Conservation (phyloP, 64 coral and sea anemone species). For the Montipora capricornis region DNA sequence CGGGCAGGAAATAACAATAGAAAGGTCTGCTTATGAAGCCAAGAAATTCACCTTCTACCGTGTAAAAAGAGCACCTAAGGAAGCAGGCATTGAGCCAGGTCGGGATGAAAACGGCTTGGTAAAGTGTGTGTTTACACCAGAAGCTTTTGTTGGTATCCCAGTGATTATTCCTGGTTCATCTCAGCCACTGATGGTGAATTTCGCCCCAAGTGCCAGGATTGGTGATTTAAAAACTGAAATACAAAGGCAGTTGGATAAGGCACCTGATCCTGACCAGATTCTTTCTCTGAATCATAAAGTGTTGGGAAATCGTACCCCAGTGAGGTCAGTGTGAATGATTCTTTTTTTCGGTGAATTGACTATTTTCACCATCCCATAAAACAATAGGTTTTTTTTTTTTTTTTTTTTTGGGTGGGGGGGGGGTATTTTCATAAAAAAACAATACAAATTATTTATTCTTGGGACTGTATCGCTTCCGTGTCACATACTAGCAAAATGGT, state of each 20-base stretch:
- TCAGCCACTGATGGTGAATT: conserved; percentile 1
- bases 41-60: conserved; percentile 65
- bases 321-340: conserved; percentile 1
- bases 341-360: too few relatives aligned
- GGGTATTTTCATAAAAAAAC: too few relatives aligned
- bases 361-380: too few relatives aligned
- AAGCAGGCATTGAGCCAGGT: conserved; percentile 33
- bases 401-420: too few relatives aligned
- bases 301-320: background rate
- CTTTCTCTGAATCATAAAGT: background rate
- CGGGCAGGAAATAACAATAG: conserved; percentile 23
- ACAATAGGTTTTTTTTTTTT: too few relatives aligned
- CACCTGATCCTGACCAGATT: background rate
- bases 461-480: too few relatives aligned
- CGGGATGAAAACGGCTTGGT: conserved; percentile 43
- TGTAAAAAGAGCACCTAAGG: conserved; percentile 39
- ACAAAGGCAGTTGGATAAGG: background rate
- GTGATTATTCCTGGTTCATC: background rate
- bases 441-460: too few relatives aligned
- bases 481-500: too few relatives aligned
- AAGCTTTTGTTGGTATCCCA: background rate
- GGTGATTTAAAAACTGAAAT: background rate
- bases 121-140: conserved; percentile 51
- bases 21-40: conserved; percentile 46
- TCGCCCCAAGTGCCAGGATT: background rate